Evolutionary conservation across 35 echinoderm and acorn worm genomes (phyloP), one percentile per base, ranked within the genome.

Genomic region (Nesometra sesokonis): DNA sequence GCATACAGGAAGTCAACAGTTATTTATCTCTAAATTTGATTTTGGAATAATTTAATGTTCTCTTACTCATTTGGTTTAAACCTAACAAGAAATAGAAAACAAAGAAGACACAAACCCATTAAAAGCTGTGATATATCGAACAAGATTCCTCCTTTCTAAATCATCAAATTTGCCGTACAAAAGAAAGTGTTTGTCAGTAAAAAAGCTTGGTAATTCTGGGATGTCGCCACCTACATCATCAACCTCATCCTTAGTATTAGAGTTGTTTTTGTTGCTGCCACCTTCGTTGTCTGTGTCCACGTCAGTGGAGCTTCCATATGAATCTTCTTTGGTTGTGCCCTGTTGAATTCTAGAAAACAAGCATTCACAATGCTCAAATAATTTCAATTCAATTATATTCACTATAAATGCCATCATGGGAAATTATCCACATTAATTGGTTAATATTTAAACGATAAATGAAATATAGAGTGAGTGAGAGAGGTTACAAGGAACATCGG

Each of bases 121-220:
- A 77, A 97, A 97, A 32, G 94, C 88, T 81, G 91, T 88, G 35
- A 93, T 93, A 79, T 93, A 91, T n/a, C 94, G 47, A 5, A 84
- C 85, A 15, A 97, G 35, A 47, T 97, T 90, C 32, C 94, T 77
- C 34, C 91, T 97, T 0, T 91, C 89, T 21, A 93, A 89, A 11
- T 34, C 79, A 40, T 86, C 82, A 89, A 97, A 97, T 29, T 89
- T 97, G 30, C 94, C 94, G 86, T 86, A 93, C 30, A 97, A 84
- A 0, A 97, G 81, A 77, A 97, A 97, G 31, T 86, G 87, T 37
- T 97, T 97, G 15, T 77, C 80, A 29, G 57, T 82, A 77, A 97
- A 93, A 84, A 97, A 97, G 57, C 92, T 82, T 7, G 91, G 94
- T 23, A 97, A 47, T 31, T 97, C 88, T 37, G 94, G 94, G 34